phyloP scores from a whole-genome alignment of 2,888 invertebrate species.

The Erebia ligea region DNA sequence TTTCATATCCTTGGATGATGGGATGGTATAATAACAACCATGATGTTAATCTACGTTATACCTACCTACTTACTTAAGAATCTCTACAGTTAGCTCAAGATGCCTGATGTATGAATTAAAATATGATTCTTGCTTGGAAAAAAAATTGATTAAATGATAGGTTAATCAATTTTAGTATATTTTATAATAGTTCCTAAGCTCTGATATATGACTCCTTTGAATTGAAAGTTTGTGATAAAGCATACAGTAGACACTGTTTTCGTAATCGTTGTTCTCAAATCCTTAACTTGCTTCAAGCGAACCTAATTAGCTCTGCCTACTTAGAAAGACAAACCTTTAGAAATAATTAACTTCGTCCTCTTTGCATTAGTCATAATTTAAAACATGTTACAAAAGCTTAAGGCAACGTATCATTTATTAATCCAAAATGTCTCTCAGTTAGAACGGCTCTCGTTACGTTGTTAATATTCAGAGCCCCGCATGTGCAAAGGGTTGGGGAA shows the following conservation, averaged over 20 bases:
- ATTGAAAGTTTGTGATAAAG: too few species aligned
- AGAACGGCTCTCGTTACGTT: constrained; percentile 46
- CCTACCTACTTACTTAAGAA: too few species aligned
- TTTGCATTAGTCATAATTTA: constrained; percentile 39
- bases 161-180: too few species aligned
- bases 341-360: constrained; percentile 14
- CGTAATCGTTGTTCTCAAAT: neutral
- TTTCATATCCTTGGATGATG: neutral
- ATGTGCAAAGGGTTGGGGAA: constrained; percentile 73
- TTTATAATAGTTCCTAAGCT: too few species aligned
- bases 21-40: neutral
- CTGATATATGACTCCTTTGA: too few species aligned
- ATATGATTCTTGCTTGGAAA: too few species aligned
- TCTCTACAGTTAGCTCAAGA: too few species aligned
- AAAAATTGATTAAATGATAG: too few species aligned
- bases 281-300: neutral
- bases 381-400: constrained; percentile 18
- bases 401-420: constrained; percentile 34
- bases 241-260: neutral
- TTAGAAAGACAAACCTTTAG: constrained; percentile 1
- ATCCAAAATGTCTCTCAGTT: constrained; percentile 36
- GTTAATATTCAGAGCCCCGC: constrained; percentile 72
- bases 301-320: neutral
- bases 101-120: too few species aligned
- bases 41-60: too few species aligned